Conservation (phyloP, 2,888 invertebrate genomes). For the Tiliacea aurago region DNA sequence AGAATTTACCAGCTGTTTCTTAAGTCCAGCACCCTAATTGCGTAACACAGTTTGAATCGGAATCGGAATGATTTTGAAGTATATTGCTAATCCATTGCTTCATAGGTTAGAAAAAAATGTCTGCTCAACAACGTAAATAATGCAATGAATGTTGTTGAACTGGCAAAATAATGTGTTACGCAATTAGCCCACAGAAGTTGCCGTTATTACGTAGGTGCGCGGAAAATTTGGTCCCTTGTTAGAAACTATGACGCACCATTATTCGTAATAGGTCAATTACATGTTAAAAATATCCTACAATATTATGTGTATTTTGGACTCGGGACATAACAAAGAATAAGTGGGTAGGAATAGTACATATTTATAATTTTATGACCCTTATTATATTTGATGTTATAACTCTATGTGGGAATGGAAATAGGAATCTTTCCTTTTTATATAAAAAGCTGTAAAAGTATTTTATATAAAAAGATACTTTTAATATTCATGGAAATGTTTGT, state of each 20-base stretch:
- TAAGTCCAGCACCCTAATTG: too few relatives aligned
- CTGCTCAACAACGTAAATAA: too few relatives aligned
- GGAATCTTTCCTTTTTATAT: background rate
- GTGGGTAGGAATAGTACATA: background rate
- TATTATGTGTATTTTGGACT: background rate
- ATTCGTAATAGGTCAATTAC: background rate
- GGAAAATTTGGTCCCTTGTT: conserved; percentile 18
- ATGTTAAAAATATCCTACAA: conserved; percentile 1
- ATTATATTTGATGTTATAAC: background rate
- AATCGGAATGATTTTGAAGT: too few relatives aligned
- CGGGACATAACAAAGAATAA: background rate
- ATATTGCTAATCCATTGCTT: too few relatives aligned
- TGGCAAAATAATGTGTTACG: too few relatives aligned
- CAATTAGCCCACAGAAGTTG: too few relatives aligned
- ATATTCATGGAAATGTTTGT: background rate
- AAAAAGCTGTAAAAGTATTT: background rate
- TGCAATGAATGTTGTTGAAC: too few relatives aligned
- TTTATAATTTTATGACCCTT: background rate
- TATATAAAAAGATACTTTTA: background rate
- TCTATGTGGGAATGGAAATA: background rate
- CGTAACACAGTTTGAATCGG: too few relatives aligned
- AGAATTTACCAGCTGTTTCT: background rate
- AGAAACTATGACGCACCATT: conserved; percentile 5
- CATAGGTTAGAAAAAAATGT: too few relatives aligned
- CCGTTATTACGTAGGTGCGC: conserved; percentile 8